Percentiles rank a stretch among this genome's conserved stretches.
phyloP scores from a whole-genome alignment of 2,113 vertebrate species.

The Syngnathus scovelli region DNA sequence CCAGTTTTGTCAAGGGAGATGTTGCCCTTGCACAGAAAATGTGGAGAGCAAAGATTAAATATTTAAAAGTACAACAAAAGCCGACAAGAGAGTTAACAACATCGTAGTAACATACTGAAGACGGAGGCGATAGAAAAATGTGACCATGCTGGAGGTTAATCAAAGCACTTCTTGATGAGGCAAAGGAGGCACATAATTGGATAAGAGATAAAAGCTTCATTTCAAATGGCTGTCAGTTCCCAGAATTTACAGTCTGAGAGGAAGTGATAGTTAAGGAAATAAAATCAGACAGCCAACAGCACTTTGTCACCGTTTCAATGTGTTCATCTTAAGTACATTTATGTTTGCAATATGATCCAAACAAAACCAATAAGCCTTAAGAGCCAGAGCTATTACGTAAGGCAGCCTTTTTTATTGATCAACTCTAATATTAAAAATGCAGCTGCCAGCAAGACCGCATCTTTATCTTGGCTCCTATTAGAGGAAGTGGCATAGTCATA shows the following conservation, averaged over 20 bases:
- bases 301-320: constrained; percentile 31
- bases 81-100: neutral
- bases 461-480: constrained; percentile 52
- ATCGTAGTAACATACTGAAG: constrained; percentile 6
- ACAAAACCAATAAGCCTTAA: constrained; percentile 45
- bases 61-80: constrained; percentile 18
- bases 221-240: constrained; percentile 33
- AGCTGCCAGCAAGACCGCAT: constrained; percentile 34
- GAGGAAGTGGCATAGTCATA: constrained; percentile 39
- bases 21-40: neutral
- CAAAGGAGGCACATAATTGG: constrained; percentile 48
- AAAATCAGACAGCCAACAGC: constrained; percentile 15
- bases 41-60: constrained; percentile 8
- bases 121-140: neutral
- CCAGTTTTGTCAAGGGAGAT: constrained; percentile 4
- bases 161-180: constrained; percentile 26
- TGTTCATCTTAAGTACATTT: constrained; percentile 53
- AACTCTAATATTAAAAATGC: constrained; percentile 51
- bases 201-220: constrained; percentile 42
- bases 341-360: constrained; percentile 57
- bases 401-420: constrained; percentile 51
- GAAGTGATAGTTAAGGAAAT: constrained; percentile 13
- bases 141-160: constrained; percentile 24
- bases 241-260: constrained; percentile 25
- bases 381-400: constrained; percentile 56